These are phyloP conservation scores for chimpanzee (Pan troglodytes) DNA, from an alignment of 2,113 vertebrate genomes.

Conservation along the genomic window NHGRI_mPanTro3-v2.1_pri NC_072412.2:117047501-117048000, in stretches of 20 bases:
- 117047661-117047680: not conserved
- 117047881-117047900: too few species aligned
- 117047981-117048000: not conserved
- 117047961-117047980: not conserved
- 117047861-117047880: too few species aligned
- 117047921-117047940: rapidly evolving
- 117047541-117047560: not conserved
- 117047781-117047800: not conserved
- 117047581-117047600: not conserved
- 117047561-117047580: not conserved
- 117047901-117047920: not conserved
- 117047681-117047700: not conserved
- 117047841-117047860: not conserved
- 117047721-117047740: not conserved
- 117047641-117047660: not conserved
- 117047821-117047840: not conserved
- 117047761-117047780: not conserved
- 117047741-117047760: not conserved
- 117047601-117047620: rapidly evolving
- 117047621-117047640: not conserved
- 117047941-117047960: not conserved
- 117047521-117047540: not conserved
- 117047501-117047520: not conserved
- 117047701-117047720: not conserved
- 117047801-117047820: not conserved